Conservation (phyloP, 2,888 invertebrate genomes). For the Dendrolimus houi region DNA sequence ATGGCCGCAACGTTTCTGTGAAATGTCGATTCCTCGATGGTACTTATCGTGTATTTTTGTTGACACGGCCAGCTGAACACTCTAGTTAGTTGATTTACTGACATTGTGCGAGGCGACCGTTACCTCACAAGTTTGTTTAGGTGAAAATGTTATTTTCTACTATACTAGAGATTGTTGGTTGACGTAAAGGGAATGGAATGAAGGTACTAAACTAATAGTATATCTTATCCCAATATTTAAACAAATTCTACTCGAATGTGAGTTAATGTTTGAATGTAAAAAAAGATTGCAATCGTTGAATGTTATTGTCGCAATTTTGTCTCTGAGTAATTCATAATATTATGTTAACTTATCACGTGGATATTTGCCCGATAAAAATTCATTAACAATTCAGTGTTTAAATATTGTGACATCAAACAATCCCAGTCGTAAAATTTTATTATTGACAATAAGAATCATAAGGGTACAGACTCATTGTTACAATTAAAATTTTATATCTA, state of each 20-base stretch:
- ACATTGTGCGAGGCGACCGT: conserved; percentile 17
- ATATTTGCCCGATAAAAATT: no score
- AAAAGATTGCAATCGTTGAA: no score
- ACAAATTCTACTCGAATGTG: neutral
- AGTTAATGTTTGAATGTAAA: no score
- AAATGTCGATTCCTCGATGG: conserved; percentile 30
- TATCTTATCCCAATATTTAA: neutral
- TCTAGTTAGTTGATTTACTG: conserved; percentile 19
- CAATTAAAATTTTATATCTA: no score
- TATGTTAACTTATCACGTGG: no score
- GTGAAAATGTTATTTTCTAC: conserved; percentile 12
- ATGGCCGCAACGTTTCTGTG: conserved; percentile 21
- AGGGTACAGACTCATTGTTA: no score
- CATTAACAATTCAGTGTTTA: no score
- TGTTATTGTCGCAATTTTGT: no score
- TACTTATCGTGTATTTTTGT: conserved; percentile 39
- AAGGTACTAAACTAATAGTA: neutral
- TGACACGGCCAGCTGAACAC: conserved; percentile 25
- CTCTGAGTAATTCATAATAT: no score
- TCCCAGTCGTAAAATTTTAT: no score
- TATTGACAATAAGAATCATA: no score
- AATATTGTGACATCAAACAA: no score
- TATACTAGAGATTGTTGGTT: neutral
- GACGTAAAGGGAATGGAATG: neutral
- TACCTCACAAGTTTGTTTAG: conserved; percentile 20